Percentiles rank a stretch among this genome's conserved stretches.
Conservation (phyloP, 2,797 vertebrate genomes). For the Enteromius treurensis region DNA sequence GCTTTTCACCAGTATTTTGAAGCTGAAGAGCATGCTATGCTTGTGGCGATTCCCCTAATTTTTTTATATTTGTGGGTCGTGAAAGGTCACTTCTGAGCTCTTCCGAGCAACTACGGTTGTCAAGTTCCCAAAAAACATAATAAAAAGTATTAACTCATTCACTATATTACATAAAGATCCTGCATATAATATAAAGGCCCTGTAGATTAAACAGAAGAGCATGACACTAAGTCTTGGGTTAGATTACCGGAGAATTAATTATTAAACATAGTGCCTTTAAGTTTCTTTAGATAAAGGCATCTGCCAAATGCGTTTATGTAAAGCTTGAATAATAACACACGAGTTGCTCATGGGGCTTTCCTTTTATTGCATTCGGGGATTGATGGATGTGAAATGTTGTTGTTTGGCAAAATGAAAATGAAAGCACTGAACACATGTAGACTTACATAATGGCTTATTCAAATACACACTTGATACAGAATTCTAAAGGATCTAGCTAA, state of each 20-base stretch:
- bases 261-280: background rate
- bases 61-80: background rate
- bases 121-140: background rate
- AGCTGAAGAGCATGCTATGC: background rate
- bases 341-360: background rate
- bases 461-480: background rate
- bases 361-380: background rate
- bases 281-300: background rate
- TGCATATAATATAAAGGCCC: background rate
- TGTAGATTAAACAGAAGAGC: background rate
- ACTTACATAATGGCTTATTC: background rate
- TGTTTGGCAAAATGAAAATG: background rate
- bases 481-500: background rate
- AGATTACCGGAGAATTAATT: background rate
- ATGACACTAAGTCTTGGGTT: background rate
- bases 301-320: background rate
- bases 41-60: background rate
- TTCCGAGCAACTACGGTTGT: background rate
- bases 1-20: background rate
- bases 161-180: background rate
- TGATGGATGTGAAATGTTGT: background rate
- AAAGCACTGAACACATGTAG: background rate
- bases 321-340: background rate
- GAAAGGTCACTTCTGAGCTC: slow-evolving; percentile 13
- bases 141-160: background rate